Base-by-base conservation (phyloP, 1,140 invertebrate species). In the Drosophila sp. region DNA sequence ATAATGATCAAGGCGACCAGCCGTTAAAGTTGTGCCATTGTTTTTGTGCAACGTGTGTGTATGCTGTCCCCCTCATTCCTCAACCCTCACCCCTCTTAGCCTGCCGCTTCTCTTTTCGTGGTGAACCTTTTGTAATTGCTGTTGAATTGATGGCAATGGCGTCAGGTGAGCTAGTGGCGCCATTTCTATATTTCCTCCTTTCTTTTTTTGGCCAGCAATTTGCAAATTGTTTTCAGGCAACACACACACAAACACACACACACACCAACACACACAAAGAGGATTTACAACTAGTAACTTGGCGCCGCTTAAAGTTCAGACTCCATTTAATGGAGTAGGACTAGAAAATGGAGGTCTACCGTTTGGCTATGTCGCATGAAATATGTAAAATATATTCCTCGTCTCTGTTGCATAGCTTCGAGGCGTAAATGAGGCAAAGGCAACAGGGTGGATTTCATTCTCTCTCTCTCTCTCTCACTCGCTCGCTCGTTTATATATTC, bases 1-100 rank as follows among this genome's bases (percentile, higher is more conserved):
- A 87, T 86, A 79, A 82, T 82, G 68, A 87, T 87, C 79, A 79
- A 82, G 69, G 75, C 75, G 75, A 79, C 75, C 83, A 87, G 70
- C 82, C 75, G 83, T 86, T 81, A 82, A 86, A 86, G 60, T 82
- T 86, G 68, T 69, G 64, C 72, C 66, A 79, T 76, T 86, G 83
- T 87, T 82, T 74, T 79, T 86, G 72, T 76, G 58, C 68, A 81
- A 60, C 74, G 47, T 71, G 64, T 74, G 33, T 65, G 27, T 50
- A 1, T 66, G 33, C 66, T 66, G 38, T 77, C 33, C 58, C 25
- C 56, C 29, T 41, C 44, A 3, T 55, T 40, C 47, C 30, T 30
- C 44, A 58, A n/a, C 58, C 29, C 58, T 38, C 8, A 8, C 50
- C 66, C 72, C 72, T 68, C 75, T 27, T 50, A 8, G 7, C 23